Evolutionary conservation across 1,140 invertebrate genomes (phyloP).

Genomic region (Harpegnathos saltator): DNA sequence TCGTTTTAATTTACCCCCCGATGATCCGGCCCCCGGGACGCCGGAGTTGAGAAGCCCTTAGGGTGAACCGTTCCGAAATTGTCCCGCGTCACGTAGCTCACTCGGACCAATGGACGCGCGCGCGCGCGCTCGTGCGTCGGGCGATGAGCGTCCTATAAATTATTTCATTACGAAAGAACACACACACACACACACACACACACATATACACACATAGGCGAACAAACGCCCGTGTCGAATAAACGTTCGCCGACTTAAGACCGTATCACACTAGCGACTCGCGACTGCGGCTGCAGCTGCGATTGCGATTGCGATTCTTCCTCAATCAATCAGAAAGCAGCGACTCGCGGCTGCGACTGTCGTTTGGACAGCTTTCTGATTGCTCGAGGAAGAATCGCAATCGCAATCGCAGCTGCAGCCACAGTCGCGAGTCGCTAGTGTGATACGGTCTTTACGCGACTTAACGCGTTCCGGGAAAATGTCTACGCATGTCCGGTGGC

Average conservation of each 20-base stretch:
- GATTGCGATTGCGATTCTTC: too few species aligned
- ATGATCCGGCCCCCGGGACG: slow-evolving; percentile 66
- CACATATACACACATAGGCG: background rate
- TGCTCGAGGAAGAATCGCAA: too few species aligned
- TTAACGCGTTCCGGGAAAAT: slow-evolving; percentile 10
- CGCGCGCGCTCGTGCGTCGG: too few species aligned
- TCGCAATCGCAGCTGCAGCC: too few species aligned
- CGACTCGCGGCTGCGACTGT: too few species aligned
- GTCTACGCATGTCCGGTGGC: background rate
- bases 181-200: background rate
- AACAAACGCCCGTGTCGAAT: slow-evolving; percentile 15
- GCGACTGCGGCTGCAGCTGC: too few species aligned
- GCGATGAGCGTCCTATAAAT: slow-evolving; percentile 35
- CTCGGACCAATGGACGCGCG: slow-evolving; percentile 28
- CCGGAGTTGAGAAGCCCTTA: slow-evolving; percentile 70
- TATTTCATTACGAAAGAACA: slow-evolving; percentile 43
- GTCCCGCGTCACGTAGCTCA: slow-evolving; percentile 41
- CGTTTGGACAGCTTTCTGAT: too few species aligned
- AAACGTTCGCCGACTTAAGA: slow-evolving; percentile 15
- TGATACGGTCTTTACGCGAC: too few species aligned
- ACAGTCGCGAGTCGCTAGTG: too few species aligned
- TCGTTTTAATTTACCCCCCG: slow-evolving; percentile 77
- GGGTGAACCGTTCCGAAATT: slow-evolving; percentile 61
- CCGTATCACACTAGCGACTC: too few species aligned
- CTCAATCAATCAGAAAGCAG: too few species aligned